Conservation (phyloP, 2,113 vertebrate species). For the Vireo altiloquus region DNA sequence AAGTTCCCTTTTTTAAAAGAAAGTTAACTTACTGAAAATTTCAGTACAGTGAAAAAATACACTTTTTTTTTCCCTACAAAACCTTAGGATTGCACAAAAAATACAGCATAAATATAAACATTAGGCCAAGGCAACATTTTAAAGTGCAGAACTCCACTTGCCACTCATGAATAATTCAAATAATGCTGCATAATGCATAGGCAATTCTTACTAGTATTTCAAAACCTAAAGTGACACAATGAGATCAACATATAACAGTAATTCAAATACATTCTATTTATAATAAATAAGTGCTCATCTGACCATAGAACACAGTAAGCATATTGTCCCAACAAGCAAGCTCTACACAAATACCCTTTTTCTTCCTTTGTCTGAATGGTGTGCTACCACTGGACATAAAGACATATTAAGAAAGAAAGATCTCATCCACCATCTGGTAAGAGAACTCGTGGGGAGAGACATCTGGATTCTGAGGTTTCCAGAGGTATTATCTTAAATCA, state of each 20-base stretch:
- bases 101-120: constrained; percentile 9
- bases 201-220: constrained; percentile 10
- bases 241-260: constrained; percentile 47
- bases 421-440: neutral
- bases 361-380: neutral
- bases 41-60: constrained; percentile 18
- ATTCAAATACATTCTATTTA: constrained; percentile 50
- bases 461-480: neutral
- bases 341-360: neutral
- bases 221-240: constrained; percentile 31
- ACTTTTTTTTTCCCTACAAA: neutral
- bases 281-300: constrained; percentile 30
- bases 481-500: neutral
- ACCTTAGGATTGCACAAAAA: neutral
- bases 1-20: neutral
- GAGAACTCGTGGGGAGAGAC: neutral
- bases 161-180: constrained; percentile 11
- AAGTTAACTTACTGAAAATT: neutral
- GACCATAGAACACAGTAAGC: neutral
- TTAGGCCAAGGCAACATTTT: constrained; percentile 49
- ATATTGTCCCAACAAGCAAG: neutral
- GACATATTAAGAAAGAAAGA: neutral
- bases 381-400: neutral
- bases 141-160: constrained; percentile 54
- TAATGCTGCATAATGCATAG: constrained; percentile 16